Evolutionary conservation across 2,888 invertebrate species (phyloP).

Genomic region (Pardosa pseudoannulata): DNA sequence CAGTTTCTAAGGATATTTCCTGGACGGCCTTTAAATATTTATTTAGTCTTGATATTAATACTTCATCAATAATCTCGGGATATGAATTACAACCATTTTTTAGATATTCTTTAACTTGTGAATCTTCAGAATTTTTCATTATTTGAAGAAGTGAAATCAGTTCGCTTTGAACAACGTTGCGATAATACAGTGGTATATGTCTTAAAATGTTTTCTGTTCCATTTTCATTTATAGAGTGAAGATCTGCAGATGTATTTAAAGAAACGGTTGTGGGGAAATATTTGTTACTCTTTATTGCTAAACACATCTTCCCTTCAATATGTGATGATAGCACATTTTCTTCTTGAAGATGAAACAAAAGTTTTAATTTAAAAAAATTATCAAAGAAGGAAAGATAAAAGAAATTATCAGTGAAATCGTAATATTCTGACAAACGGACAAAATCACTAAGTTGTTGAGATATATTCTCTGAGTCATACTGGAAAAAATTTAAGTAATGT

Average conservation of each 20-base stretch:
- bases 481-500: not conserved
- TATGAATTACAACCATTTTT: not conserved
- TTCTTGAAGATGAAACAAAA: not conserved
- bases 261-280: not conserved
- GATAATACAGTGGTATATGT: not conserved
- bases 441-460: not conserved
- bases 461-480: not conserved
- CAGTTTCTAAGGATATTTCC: not conserved
- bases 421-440: not conserved
- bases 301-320: not conserved
- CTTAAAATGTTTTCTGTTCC: not conserved
- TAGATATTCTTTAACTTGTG: not conserved
- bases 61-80: not conserved
- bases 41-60: not conserved
- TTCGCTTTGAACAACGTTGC: not conserved
- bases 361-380: not conserved
- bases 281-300: not conserved
- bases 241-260: no score
- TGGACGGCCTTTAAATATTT: not conserved
- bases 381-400: not conserved
- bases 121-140: not conserved
- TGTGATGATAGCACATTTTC: not conserved
- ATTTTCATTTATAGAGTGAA: not conserved
- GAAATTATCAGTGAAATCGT: not conserved
- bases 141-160: not conserved